Conservation (phyloP, 2,113 vertebrate genomes). For the Willisornis vidua region DNA sequence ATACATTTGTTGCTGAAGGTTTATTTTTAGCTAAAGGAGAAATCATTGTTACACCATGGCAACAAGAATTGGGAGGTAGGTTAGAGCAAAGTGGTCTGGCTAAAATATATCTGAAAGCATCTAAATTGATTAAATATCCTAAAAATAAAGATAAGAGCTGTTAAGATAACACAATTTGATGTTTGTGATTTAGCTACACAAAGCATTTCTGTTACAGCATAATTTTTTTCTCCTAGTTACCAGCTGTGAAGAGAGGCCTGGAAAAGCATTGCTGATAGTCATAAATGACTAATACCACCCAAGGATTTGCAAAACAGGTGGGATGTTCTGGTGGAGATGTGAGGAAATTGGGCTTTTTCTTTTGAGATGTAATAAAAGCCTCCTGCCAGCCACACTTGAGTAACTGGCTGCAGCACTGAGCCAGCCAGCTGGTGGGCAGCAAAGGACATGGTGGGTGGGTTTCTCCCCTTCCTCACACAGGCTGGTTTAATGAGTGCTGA, state of each 20-base stretch:
- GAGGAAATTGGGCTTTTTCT: neutral
- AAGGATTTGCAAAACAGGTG: neutral
- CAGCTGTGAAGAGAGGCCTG: neutral
- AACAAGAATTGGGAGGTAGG: slow-evolving; percentile 67
- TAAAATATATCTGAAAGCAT: slow-evolving; percentile 67
- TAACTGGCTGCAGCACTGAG: neutral
- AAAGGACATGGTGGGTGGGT: neutral
- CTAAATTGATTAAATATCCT: slow-evolving; percentile 64
- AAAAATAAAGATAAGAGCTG: slow-evolving; percentile 65
- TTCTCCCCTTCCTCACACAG: neutral
- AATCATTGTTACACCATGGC: slow-evolving; percentile 68
- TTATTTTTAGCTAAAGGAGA: slow-evolving; percentile 71
- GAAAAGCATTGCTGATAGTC: neutral
- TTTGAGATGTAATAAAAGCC: neutral
- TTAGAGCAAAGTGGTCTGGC: slow-evolving; percentile 59
- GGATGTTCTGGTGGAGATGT: neutral
- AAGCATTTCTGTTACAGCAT: neutral
- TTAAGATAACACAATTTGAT: slow-evolving; percentile 24
- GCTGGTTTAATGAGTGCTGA: neutral
- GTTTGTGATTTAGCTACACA: slow-evolving; percentile 25
- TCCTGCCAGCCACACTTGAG: fast-evolving
- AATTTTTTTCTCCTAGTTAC: neutral
- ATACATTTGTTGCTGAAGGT: slow-evolving; percentile 48
- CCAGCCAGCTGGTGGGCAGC: fast-evolving
- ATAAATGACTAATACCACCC: neutral